These are phyloP conservation scores for Tetramorium bicarinatum DNA, from an alignment of 2,888 invertebrate species.

Conservation along the genomic window DNA sequence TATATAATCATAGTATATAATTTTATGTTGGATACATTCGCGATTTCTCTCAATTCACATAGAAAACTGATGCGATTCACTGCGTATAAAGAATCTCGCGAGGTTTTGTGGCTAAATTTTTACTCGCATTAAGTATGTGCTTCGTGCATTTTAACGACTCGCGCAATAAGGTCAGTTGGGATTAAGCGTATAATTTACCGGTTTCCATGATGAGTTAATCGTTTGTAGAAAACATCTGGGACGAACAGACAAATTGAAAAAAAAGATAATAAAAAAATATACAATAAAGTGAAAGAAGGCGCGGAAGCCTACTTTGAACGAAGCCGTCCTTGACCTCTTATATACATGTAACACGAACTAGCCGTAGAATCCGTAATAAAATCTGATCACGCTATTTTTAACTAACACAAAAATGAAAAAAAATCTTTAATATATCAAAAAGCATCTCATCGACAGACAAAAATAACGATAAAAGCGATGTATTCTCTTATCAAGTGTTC, in stretches of 20 bases:
- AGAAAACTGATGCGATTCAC: neutral
- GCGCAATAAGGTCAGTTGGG: constrained; percentile 33
- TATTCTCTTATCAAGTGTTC: constrained; percentile 23
- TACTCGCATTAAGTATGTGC: neutral
- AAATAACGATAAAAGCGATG: constrained; percentile 22
- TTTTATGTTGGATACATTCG: neutral
- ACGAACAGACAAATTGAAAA: neutral
- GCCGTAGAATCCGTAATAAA: neutral
- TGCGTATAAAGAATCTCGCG: too few species aligned
- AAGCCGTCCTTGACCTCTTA: neutral
- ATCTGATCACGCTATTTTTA: neutral
- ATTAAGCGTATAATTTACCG: constrained; percentile 64
- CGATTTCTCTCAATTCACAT: neutral
- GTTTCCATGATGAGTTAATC: constrained; percentile 38
- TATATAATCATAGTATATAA: neutral
- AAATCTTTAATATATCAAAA: neutral
- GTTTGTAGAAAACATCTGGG: constrained; percentile 40
- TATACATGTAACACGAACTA: neutral
- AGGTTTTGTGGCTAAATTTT: neutral
- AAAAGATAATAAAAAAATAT: neutral
- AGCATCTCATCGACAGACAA: neutral
- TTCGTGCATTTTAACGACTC: constrained; percentile 1
- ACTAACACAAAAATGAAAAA: neutral
- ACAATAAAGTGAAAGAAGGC: constrained; percentile 1
- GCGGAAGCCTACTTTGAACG: neutral